Base-by-base conservation (phyloP, 2,113 vertebrate species). In the Alces alces region DNA sequence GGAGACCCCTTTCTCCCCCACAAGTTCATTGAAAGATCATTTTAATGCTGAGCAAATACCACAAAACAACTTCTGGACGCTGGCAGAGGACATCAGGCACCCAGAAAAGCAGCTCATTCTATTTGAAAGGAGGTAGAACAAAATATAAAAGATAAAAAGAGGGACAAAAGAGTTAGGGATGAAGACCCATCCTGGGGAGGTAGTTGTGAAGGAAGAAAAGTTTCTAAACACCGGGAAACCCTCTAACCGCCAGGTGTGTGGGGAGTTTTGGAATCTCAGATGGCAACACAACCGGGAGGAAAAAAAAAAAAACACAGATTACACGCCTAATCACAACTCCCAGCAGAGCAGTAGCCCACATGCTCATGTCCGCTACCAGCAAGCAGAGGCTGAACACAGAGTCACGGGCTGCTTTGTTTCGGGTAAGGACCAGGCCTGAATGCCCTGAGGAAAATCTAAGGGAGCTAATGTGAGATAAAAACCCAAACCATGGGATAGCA, bases 301-400 rank as follows among this genome's bases (percentile, higher is more conserved):
- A n/a, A 64, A n/a, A 9, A 4, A 17, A 8, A 17, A 21, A 36
- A 3, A 9, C 7, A 66, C 5, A 70, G 66, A 70, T 70, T 70
- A 70, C 5, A 10, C 2, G 6, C 11, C n/a, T 70, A 70, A 39
- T 39, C 33, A 0, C 19, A 70, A 39, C n/a, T 70, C n/a, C n/a
- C 19, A 39, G 66, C n/a, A 36, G n/a, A 39, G 66, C 39, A 70
- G 66, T 70, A 39, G 66, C n/a, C 66, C 66, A 70, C n/a, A 70
- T 70, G 64, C 66, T 39, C 5, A 10, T 36, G 9, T 70, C n/a
- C 0, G 0, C 66, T n/a, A 70, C n/a, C 66, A 70, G 66, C 36
- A 39, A 70, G 19, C 36, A 70, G 9, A 21, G 66, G 19, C 21
- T 70, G 66, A 70, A 70, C n/a, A 39, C 10, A n/a, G 19, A 70